Percentiles rank a stretch among this genome's conserved stretches.
Evolutionary conservation across 2,888 invertebrate species (phyloP).

Genomic region (Polymixis lichenea): DNA sequence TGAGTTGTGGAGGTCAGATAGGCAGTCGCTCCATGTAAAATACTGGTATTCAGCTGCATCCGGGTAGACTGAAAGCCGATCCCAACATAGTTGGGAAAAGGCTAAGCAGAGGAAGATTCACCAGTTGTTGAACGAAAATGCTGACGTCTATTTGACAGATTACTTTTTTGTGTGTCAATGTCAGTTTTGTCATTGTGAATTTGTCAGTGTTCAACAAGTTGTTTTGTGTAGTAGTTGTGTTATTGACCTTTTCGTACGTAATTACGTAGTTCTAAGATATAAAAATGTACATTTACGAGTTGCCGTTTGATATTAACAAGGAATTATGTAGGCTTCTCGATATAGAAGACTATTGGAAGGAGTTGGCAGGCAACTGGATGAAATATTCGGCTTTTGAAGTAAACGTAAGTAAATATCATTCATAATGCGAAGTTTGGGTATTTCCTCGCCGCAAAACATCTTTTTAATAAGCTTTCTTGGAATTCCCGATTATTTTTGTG

Average conservation of each 20-base stretch:
- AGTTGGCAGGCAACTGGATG: slow-evolving; percentile 93
- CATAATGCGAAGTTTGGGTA: slow-evolving; percentile 57
- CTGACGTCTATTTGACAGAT: slow-evolving; percentile 6
- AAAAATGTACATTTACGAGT: slow-evolving; percentile 92
- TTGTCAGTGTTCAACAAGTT: slow-evolving; percentile 51
- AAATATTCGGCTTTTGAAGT: slow-evolving; percentile 91
- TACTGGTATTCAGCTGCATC: too few relatives aligned
- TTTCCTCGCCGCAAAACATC: slow-evolving; percentile 59
- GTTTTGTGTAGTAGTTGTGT: slow-evolving; percentile 27
- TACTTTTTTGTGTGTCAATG: not conserved
- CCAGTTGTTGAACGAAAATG: slow-evolving; percentile 43
- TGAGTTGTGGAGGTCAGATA: too few relatives aligned
- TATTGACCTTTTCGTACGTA: slow-evolving; percentile 5
- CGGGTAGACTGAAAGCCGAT: too few relatives aligned
- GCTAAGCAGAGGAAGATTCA: too few relatives aligned
- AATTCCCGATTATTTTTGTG: slow-evolving; percentile 56
- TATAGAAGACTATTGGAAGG: slow-evolving; percentile 94
- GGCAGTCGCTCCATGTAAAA: too few relatives aligned
- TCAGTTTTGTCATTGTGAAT: slow-evolving; percentile 13
- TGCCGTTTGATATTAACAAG: slow-evolving; percentile 93
- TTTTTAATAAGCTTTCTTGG: slow-evolving; percentile 56
- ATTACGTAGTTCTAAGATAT: slow-evolving; percentile 54
- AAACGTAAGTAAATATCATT: slow-evolving; percentile 81
- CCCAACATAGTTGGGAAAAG: too few relatives aligned
- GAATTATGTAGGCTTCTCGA: slow-evolving; percentile 95